Percentiles rank a stretch among this genome's conserved stretches.
Conservation (phyloP, 2,888 invertebrate genomes). For the Lepidonotus clava region DNA sequence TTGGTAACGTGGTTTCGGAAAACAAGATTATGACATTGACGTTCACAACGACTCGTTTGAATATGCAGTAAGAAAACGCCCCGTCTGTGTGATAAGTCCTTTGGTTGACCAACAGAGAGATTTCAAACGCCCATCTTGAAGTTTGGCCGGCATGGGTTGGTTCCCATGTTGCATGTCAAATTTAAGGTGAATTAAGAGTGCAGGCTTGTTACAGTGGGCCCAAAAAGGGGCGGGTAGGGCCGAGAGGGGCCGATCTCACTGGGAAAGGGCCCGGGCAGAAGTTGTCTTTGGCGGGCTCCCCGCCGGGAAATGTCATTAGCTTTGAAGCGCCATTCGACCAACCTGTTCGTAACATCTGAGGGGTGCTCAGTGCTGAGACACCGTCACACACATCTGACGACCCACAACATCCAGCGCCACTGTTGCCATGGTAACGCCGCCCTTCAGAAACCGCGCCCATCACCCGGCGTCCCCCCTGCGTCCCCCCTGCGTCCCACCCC, state of each 20-base stretch:
- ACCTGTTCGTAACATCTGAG: slow-evolving; percentile 28
- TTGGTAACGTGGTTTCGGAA: no score
- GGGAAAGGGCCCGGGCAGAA: background rate
- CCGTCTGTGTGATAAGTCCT: no score
- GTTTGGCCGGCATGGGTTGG: no score
- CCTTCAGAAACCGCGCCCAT: background rate
- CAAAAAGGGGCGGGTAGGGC: background rate
- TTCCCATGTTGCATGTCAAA: no score
- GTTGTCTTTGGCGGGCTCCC: background rate
- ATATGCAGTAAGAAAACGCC: no score
- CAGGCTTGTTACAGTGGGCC: background rate
- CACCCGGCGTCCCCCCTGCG: no score
- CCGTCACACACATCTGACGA: background rate
- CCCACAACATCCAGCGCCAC: background rate
- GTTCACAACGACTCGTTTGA: no score
- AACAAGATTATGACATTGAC: no score
- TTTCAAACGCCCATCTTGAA: no score
- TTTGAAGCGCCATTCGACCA: background rate
- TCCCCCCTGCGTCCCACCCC: no score
- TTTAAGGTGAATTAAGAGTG: background rate
- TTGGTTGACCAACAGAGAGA: no score
- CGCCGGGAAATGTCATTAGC: slow-evolving; percentile 35
- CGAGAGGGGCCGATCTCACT: background rate
- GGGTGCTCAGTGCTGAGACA: background rate
- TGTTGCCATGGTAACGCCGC: slow-evolving; percentile 2